A percentile compares a stretch with the other conserved stretches of the same genome.
Conservation (phyloP, 2,113 vertebrate genomes). For the Chrysemys picta region DNA sequence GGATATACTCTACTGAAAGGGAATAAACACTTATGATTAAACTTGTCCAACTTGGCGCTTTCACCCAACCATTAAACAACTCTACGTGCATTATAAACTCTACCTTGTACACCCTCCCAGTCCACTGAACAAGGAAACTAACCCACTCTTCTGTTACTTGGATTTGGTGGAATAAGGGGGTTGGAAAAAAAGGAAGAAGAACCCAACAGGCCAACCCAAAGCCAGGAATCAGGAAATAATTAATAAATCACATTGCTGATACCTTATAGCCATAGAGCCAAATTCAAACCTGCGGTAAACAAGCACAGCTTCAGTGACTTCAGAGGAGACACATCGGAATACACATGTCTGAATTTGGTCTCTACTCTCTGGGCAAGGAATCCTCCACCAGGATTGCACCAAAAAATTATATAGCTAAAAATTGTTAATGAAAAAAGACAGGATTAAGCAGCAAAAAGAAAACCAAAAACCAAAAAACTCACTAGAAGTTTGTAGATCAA, state of each 20-base stretch:
- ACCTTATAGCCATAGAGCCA: background rate
- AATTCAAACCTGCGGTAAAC: background rate
- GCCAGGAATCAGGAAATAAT: background rate
- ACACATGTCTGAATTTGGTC: background rate
- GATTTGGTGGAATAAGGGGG: background rate
- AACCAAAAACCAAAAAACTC: background rate
- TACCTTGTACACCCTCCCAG: background rate
- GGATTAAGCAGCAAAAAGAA: background rate
- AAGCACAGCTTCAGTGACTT: background rate
- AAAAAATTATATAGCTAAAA: background rate
- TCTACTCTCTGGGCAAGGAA: background rate
- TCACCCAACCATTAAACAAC: constrained; percentile 44
- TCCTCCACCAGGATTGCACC: background rate
- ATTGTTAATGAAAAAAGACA: constrained; percentile 6
- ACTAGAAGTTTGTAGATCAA: constrained; percentile 2
- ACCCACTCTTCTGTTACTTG: background rate
- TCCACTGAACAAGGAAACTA: background rate
- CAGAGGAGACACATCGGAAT: background rate
- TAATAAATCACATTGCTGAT: background rate
- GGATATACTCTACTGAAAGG: constrained; percentile 33
- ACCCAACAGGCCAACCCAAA: background rate
- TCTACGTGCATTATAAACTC: constrained; percentile 43
- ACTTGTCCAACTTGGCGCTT: constrained; percentile 44
- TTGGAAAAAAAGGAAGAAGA: background rate
- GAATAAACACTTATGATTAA: constrained; percentile 69